Conservation (phyloP, 2,113 vertebrate genomes). For the Petaurus breviceps region DNA sequence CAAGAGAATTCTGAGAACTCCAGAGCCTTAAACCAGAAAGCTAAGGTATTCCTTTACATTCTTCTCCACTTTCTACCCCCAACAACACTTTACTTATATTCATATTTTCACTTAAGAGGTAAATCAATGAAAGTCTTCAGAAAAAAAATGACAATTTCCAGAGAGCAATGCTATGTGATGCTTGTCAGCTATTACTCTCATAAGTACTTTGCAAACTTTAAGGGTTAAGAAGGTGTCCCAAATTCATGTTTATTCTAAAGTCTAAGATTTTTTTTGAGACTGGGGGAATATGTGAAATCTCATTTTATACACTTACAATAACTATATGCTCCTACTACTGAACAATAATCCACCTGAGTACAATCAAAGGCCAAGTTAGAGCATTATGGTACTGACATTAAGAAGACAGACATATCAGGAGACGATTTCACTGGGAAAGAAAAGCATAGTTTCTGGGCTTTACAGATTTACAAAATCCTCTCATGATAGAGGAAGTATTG, state of each 20-base stretch:
- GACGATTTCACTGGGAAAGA: not conserved
- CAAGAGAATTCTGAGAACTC: not conserved
- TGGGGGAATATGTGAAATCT: not conserved
- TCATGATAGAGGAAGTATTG: not conserved
- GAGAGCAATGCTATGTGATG: not conserved
- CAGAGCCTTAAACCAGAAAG: not conserved
- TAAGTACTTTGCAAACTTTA: not conserved
- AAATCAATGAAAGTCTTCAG: not conserved
- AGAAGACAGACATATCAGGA: not conserved
- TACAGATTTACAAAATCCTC: not conserved
- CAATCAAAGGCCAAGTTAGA: not conserved
- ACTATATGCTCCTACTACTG: not conserved
- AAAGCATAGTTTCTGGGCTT: not conserved
- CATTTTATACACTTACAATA: not conserved
- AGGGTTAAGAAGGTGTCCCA: not conserved
- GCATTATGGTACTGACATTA: not conserved
- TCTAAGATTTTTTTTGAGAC: not conserved
- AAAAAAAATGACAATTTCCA: not conserved
- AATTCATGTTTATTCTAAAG: not conserved
- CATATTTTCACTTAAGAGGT: not conserved
- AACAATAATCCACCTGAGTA: not conserved
- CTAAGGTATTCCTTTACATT: not conserved
- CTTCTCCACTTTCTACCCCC: not conserved
- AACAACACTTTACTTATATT: not conserved
- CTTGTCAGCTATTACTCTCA: not conserved